These are phyloP conservation scores for Cerastis leucographa DNA, from an alignment of 2,888 invertebrate genomes.

Conservation along the genomic window DNA sequence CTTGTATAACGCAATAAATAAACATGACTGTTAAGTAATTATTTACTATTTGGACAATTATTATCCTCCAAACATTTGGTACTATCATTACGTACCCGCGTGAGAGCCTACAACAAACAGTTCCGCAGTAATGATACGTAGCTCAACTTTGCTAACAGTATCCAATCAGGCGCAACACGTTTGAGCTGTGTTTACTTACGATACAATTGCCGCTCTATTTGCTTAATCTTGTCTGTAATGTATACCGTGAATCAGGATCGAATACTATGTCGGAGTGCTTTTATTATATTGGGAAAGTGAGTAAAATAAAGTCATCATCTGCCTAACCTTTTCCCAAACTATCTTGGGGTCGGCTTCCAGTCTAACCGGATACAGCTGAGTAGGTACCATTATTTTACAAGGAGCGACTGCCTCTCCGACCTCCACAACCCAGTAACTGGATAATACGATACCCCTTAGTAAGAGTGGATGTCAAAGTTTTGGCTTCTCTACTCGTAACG, in stretches of 20 bases:
- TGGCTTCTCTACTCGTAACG: no score
- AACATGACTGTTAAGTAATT: neutral
- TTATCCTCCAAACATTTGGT: neutral
- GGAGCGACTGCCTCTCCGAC: no score
- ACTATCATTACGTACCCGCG: neutral
- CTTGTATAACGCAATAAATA: neutral
- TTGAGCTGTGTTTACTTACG: slow-evolving; percentile 47
- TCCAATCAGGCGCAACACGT: slow-evolving; percentile 52
- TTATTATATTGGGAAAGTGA: neutral
- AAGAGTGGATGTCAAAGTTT: no score
- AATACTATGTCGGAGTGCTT: neutral
- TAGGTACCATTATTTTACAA: no score
- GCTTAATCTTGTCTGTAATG: neutral
- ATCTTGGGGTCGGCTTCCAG: no score
- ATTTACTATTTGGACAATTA: neutral
- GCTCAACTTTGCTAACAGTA: slow-evolving; percentile 47
- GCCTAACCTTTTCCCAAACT: no score
- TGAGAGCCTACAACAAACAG: neutral
- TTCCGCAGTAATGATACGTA: slow-evolving; percentile 19
- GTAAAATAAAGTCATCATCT: no score
- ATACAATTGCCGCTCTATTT: slow-evolving; percentile 21
- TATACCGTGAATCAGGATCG: slow-evolving; percentile 15
- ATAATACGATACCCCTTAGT: no score
- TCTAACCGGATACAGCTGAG: no score
- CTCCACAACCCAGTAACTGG: no score